A percentile compares a stretch with the other conserved stretches of the same genome.
phyloP scores from a whole-genome alignment of 2,888 invertebrate species.

The Odontothrips loti region DNA sequence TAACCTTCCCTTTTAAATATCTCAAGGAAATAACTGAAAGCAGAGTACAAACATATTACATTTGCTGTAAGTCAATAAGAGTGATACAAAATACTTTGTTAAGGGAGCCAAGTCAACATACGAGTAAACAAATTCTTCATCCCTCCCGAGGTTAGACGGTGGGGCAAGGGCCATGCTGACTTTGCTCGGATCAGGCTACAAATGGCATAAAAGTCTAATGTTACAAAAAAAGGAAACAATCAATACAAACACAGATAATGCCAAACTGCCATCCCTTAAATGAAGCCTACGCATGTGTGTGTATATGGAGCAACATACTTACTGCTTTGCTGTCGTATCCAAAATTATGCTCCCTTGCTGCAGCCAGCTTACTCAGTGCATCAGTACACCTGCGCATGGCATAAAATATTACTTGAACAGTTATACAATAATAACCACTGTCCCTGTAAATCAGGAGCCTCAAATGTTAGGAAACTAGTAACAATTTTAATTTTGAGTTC shows the following conservation, averaged over 20 bases:
- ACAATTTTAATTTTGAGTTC: no score
- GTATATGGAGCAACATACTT: background rate
- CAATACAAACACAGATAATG: background rate
- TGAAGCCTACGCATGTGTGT: no score
- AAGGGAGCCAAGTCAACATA: background rate
- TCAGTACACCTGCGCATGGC: background rate
- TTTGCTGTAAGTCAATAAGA: background rate
- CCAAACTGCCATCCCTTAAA: no score
- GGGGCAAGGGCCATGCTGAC: background rate
- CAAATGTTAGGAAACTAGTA: no score
- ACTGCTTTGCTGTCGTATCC: background rate
- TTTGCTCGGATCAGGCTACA: background rate
- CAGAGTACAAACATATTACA: background rate
- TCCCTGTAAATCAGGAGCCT: no score
- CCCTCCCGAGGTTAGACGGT: background rate
- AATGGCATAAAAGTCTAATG: background rate
- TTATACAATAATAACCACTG: background rate
- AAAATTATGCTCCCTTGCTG: background rate
- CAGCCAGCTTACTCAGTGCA: background rate
- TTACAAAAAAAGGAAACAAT: background rate
- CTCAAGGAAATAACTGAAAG: background rate
- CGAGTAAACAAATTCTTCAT: conserved; percentile 8
- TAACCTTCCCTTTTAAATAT: background rate
- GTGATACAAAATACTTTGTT: background rate
- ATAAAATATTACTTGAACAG: background rate